A percentile compares a stretch with the other conserved stretches of the same genome.
These are phyloP conservation scores for Rana temporaria DNA, from an alignment of 2,113 vertebrate species.

Conservation along the genomic window DNA sequence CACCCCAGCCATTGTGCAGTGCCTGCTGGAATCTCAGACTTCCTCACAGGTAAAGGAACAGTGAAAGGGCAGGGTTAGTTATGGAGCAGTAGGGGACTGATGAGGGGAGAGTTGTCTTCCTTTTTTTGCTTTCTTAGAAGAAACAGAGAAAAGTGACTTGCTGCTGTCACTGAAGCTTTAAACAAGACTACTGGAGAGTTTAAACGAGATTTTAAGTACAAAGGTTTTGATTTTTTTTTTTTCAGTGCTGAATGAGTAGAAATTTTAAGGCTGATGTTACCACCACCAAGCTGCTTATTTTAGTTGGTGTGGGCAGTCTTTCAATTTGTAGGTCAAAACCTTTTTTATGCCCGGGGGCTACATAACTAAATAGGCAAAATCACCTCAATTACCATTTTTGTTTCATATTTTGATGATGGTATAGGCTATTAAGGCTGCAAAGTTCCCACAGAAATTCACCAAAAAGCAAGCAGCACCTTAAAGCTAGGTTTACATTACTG, in stretches of 20 bases:
- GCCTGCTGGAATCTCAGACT: constrained; percentile 6
- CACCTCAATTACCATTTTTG: too few species aligned
- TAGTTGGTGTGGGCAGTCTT: too few species aligned
- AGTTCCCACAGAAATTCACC: too few species aligned
- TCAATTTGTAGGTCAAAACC: too few species aligned
- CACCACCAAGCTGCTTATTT: too few species aligned
- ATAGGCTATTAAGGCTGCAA: too few species aligned
- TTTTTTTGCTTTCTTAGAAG: background rate
- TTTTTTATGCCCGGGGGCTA: too few species aligned
- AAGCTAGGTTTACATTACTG: too few species aligned
- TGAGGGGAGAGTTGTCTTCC: constrained; percentile 9
- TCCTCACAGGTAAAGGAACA: background rate
- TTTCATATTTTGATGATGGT: too few species aligned
- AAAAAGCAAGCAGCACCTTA: too few species aligned
- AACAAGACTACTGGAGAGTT: constrained; percentile 16
- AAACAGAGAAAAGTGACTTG: background rate
- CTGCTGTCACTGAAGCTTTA: constrained; percentile 18
- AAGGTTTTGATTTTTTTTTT: constrained; percentile 7
- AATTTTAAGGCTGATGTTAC: too few species aligned
- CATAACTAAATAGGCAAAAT: too few species aligned
- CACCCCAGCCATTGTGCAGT: background rate
- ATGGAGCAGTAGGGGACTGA: background rate
- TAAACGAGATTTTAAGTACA: background rate
- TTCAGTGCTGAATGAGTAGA: background rate
- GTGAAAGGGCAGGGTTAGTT: constrained; percentile 15